A percentile compares a stretch with the other conserved stretches of the same genome.
Conservation (phyloP, 2,888 invertebrate genomes). For the Apamea epomidion region DNA sequence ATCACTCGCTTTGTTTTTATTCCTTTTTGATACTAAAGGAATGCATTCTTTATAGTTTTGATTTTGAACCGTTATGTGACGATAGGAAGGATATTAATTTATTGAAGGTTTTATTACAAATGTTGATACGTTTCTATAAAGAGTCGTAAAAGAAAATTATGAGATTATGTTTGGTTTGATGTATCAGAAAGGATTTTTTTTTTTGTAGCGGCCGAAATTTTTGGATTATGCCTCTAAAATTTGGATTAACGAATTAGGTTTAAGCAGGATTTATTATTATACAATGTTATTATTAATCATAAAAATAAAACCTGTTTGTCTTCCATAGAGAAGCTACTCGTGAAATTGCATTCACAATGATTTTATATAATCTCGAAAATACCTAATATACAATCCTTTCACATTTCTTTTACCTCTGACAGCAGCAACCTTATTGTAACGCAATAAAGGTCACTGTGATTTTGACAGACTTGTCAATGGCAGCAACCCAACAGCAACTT, state of each 20-base stretch:
- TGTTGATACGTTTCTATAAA: constrained; percentile 57
- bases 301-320: not conserved
- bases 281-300: constrained; percentile 11
- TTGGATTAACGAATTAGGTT: constrained; percentile 33
- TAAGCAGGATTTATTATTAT: constrained; percentile 32
- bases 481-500: too few relatives aligned
- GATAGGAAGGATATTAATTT: constrained; percentile 63
- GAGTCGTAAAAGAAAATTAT: constrained; percentile 57
- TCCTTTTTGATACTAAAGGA: constrained; percentile 64
- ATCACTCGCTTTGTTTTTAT: constrained; percentile 72
- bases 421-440: too few relatives aligned
- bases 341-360: not conserved
- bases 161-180: constrained; percentile 55
- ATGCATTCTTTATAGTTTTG: constrained; percentile 66
- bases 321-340: not conserved
- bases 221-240: constrained; percentile 20
- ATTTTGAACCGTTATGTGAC: constrained; percentile 68
- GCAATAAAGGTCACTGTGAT: too few relatives aligned
- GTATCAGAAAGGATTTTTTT: constrained; percentile 54
- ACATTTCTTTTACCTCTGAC: too few relatives aligned
- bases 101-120: constrained; percentile 63
- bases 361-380: not conserved
- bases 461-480: too few relatives aligned
- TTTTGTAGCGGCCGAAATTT: constrained; percentile 57
- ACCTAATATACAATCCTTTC: not conserved